These are phyloP conservation scores for Pycnonotus jocosus DNA, from an alignment of 2,113 vertebrate genomes.

Conservation along the genomic window DNA sequence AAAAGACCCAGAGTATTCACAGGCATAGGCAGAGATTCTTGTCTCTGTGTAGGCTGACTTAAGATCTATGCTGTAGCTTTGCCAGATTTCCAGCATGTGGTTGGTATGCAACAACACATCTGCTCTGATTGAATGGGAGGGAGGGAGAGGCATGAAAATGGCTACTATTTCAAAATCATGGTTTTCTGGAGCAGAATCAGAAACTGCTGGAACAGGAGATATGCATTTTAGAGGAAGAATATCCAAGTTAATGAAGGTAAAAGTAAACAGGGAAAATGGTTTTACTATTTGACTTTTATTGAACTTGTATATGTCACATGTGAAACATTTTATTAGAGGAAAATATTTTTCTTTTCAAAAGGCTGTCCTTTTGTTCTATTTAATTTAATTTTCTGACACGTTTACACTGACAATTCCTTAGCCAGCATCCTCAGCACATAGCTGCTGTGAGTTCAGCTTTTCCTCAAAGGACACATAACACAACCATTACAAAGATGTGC, in stretches of 20 bases:
- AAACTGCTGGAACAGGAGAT: neutral
- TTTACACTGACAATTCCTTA: neutral
- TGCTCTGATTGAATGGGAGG: neutral
- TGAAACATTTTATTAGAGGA: neutral
- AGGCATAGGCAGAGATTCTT: neutral
- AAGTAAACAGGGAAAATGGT: neutral
- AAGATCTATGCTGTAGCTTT: neutral
- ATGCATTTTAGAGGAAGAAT: neutral
- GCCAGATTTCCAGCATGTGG: constrained; percentile 38
- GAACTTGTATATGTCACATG: neutral
- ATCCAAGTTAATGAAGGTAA: neutral
- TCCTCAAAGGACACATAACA: neutral
- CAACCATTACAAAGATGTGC: neutral
- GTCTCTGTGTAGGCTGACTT: neutral
- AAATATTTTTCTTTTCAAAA: neutral
- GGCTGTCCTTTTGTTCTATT: neutral
- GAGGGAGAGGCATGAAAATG: neutral
- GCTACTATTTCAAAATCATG: neutral
- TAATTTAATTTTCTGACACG: neutral
- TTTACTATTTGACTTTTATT: neutral
- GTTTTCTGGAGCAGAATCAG: neutral
- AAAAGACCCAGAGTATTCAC: neutral
- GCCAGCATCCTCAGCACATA: neutral
- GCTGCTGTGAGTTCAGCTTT: neutral
- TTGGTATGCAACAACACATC: neutral